Conservation (phyloP, 2,797 vertebrate genomes). For the Ataeniobius toweri region DNA sequence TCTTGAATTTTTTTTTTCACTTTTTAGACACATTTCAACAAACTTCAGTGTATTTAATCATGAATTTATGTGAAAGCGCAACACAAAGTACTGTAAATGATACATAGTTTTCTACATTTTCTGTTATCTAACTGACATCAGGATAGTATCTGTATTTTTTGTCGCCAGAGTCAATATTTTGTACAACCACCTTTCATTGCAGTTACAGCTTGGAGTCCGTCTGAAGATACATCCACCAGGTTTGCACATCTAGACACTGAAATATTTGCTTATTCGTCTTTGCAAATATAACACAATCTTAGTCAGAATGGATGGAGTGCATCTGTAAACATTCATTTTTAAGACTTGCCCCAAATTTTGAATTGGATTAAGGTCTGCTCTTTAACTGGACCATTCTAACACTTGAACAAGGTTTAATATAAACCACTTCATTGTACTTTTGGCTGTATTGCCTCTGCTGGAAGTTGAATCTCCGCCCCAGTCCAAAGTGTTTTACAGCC, state of each 20-base stretch:
- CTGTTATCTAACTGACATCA: not conserved
- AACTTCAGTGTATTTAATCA: not conserved
- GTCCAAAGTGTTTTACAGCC: not conserved
- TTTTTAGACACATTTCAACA: not conserved
- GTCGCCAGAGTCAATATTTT: not conserved
- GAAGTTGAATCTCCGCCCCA: not conserved
- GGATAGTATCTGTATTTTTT: too few relatives aligned
- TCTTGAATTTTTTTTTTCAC: not conserved
- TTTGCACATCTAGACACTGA: not conserved
- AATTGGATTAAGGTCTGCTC: not conserved
- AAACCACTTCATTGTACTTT: not conserved
- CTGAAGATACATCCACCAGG: not conserved
- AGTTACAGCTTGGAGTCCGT: not conserved
- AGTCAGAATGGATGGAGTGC: not conserved
- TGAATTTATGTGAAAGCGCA: not conserved
- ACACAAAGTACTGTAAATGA: not conserved
- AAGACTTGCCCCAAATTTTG: not conserved
- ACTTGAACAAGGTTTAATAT: not conserved
- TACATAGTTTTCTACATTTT: not conserved
- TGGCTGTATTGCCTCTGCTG: not conserved
- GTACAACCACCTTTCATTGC: not conserved
- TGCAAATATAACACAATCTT: not conserved
- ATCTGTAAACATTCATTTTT: not conserved
- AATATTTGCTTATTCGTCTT: not conserved
- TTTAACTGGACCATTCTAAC: not conserved